Percentiles rank a stretch among this genome's conserved stretches.
Conservation (phyloP, 2,113 vertebrate species). For the Menura novaehollandiae region DNA sequence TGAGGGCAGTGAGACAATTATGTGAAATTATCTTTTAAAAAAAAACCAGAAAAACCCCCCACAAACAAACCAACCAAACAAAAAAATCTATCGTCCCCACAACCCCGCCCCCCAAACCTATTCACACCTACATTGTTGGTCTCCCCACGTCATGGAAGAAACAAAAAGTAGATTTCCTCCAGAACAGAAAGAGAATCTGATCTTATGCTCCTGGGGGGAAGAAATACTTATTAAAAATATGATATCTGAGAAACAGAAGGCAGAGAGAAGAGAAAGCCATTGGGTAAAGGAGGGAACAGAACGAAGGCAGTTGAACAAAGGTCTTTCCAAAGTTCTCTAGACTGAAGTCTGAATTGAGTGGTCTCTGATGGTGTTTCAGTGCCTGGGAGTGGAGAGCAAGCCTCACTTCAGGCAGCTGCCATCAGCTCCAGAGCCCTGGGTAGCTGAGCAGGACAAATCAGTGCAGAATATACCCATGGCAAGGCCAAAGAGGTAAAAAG, state of each 20-base stretch:
- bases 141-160: neutral
- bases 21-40: neutral
- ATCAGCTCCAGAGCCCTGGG: neutral
- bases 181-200: neutral
- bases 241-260: neutral
- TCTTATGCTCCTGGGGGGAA: neutral
- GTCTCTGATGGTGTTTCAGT: neutral
- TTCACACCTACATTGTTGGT: neutral
- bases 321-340: neutral
- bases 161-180: neutral
- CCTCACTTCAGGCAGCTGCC: neutral
- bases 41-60: accelerated
- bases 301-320: neutral
- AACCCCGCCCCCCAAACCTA: neutral
- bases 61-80: neutral
- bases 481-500: neutral
- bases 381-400: neutral
- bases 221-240: neutral
- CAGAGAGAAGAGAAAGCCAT: neutral
- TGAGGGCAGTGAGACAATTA: neutral
- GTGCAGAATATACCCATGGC: neutral
- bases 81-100: neutral
- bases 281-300: neutral
- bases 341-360: neutral
- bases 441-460: neutral